phyloP scores from a whole-genome alignment of 1,140 invertebrate species.

The Musca domestica region DNA sequence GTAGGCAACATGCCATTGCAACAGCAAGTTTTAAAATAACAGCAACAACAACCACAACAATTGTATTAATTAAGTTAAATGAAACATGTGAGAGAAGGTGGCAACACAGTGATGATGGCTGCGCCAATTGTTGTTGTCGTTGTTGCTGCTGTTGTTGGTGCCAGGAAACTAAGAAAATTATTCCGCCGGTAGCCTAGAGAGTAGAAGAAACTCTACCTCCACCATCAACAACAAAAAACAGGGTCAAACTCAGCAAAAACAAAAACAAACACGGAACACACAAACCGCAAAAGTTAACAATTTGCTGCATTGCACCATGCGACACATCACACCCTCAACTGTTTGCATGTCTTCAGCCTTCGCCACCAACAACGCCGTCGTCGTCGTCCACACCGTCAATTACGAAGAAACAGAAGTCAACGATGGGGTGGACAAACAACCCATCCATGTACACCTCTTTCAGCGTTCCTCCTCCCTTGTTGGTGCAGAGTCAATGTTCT shows the following conservation, averaged over 20 bases:
- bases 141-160: too few relatives aligned
- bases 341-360: neutral
- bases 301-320: slow-evolving; percentile 21
- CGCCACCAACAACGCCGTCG: neutral
- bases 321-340: slow-evolving; percentile 13
- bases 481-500: too few relatives aligned
- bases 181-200: too few relatives aligned
- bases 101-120: neutral
- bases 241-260: neutral
- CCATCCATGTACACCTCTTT: too few relatives aligned
- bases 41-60: slow-evolving; percentile 6
- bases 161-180: slow-evolving; percentile 11
- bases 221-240: neutral
- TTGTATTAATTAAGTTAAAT: slow-evolving; percentile 20
- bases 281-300: slow-evolving; percentile 10
- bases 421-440: too few relatives aligned
- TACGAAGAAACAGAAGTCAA: too few relatives aligned
- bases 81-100: slow-evolving; percentile 4
- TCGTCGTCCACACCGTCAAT: neutral
- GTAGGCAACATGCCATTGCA: neutral
- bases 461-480: too few relatives aligned
- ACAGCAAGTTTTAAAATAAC: neutral
- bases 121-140: too few relatives aligned
- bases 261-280: neutral
- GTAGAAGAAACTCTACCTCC: neutral